Conservation (phyloP, 1,140 invertebrate genomes). For the Lethrus apterus region DNA sequence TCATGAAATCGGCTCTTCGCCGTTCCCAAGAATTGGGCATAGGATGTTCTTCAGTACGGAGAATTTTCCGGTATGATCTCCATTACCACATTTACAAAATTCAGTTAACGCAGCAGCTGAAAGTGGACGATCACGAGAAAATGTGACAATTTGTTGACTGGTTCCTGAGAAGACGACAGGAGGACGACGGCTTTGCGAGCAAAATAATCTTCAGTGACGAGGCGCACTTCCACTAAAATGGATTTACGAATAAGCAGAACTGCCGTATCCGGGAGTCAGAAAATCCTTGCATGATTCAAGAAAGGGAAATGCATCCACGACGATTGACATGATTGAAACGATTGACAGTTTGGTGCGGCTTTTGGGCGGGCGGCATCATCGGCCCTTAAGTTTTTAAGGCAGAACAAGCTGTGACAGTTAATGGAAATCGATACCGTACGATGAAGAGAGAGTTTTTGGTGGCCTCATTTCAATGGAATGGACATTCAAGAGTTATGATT, state of each 20-base stretch:
- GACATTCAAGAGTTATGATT: too few relatives aligned
- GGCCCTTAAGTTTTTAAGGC: not conserved
- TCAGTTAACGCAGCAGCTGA: not conserved
- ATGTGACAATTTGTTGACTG: not conserved
- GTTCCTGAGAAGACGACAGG: not conserved
- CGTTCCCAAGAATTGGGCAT: not conserved
- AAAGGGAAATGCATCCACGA: constrained; percentile 8
- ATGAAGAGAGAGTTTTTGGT: too few relatives aligned
- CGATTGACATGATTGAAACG: not conserved
- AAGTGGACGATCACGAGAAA: not conserved
- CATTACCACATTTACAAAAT: constrained; percentile 4
- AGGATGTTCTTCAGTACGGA: not conserved
- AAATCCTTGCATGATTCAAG: constrained; percentile 2
- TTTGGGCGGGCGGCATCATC: too few relatives aligned
- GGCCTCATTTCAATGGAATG: too few relatives aligned
- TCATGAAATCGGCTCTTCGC: not conserved
- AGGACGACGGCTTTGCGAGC: not conserved
- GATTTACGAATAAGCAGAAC: too few relatives aligned
- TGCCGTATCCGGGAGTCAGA: not conserved
- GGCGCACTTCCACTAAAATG: not conserved
- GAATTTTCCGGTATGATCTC: not conserved
- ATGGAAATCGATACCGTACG: too few relatives aligned
- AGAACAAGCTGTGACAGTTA: too few relatives aligned
- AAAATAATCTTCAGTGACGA: too few relatives aligned
- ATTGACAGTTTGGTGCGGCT: too few relatives aligned